phyloP scores from a whole-genome alignment of 1,140 invertebrate genomes.

The Eubasilissa regina region DNA sequence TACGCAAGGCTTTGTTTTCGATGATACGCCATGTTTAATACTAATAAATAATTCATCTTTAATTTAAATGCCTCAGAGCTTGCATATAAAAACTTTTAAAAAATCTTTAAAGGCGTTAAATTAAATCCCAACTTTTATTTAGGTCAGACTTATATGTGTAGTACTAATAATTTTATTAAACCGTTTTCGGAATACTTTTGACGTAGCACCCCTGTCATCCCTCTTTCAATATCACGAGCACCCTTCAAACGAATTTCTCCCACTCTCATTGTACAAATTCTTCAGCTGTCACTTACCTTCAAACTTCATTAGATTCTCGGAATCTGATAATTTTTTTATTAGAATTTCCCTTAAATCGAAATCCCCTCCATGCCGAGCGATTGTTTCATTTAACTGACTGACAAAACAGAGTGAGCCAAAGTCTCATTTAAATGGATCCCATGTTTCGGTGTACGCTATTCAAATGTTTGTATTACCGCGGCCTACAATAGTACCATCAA shows the following conservation, averaged over 20 bases:
- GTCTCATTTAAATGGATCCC: constrained; percentile 1
- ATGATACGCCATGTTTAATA: too few relatives aligned
- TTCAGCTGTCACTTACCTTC: constrained; percentile 33
- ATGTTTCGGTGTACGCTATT: constrained; percentile 15
- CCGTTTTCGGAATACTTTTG: neutral
- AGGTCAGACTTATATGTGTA: too few relatives aligned
- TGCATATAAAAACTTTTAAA: too few relatives aligned
- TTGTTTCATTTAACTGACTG: too few relatives aligned
- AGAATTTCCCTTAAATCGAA: neutral
- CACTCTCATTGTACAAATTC: constrained; percentile 10
- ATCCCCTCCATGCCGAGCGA: neutral
- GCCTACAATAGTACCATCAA: too few relatives aligned
- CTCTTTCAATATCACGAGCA: constrained; percentile 27
- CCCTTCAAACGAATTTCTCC: constrained; percentile 16
- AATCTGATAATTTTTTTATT: neutral
- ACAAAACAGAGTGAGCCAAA: too few relatives aligned
- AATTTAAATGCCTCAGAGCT: too few relatives aligned
- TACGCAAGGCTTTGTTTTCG: too few relatives aligned
- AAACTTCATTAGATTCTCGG: constrained; percentile 32
- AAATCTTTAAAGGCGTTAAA: neutral
- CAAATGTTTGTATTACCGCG: constrained; percentile 10
- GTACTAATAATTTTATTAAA: too few relatives aligned
- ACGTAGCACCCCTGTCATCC: constrained; percentile 16
- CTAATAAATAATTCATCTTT: too few relatives aligned
- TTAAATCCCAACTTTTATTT: too few relatives aligned